Evolutionary conservation across 1,140 invertebrate genomes (phyloP).

Genomic region (Heliothis virescens): DNA sequence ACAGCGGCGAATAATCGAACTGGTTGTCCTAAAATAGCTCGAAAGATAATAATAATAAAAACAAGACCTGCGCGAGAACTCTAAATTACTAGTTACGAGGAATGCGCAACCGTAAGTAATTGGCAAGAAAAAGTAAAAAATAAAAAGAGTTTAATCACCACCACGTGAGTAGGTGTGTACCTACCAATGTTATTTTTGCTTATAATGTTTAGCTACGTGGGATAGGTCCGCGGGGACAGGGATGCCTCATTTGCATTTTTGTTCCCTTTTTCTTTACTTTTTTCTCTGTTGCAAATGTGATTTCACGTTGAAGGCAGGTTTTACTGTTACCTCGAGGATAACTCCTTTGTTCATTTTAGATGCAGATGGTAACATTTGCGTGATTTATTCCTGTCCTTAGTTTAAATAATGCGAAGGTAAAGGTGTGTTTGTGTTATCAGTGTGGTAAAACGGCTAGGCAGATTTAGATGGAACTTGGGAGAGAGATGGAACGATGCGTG

Average conservation of each 20-base stretch:
- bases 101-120: constrained; percentile 35
- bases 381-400: background rate
- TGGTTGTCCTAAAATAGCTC: constrained; percentile 44
- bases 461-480: too few relatives aligned
- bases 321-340: constrained; percentile 19
- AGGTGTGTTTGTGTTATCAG: too few relatives aligned
- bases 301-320: constrained; percentile 18
- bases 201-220: constrained; percentile 28
- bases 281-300: constrained; percentile 15
- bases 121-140: constrained; percentile 41
- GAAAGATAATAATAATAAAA: constrained; percentile 40
- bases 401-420: too few relatives aligned
- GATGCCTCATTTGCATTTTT: constrained; percentile 39
- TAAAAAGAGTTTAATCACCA: constrained; percentile 4
- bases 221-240: constrained; percentile 4
- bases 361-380: constrained; percentile 15
- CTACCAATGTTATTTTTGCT: constrained; percentile 35
- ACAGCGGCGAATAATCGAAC: constrained; percentile 22
- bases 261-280: constrained; percentile 7
- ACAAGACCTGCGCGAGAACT: constrained; percentile 25
- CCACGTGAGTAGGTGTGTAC: constrained; percentile 35
- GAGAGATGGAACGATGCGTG: too few relatives aligned
- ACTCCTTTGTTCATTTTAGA: constrained; percentile 15
- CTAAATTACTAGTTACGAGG: constrained; percentile 39
- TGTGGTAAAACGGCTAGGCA: too few relatives aligned